Percentiles rank a stretch among this genome's conserved stretches.
Evolutionary conservation across 2,888 invertebrate species (phyloP).

Genomic region (Acronicta psi): DNA sequence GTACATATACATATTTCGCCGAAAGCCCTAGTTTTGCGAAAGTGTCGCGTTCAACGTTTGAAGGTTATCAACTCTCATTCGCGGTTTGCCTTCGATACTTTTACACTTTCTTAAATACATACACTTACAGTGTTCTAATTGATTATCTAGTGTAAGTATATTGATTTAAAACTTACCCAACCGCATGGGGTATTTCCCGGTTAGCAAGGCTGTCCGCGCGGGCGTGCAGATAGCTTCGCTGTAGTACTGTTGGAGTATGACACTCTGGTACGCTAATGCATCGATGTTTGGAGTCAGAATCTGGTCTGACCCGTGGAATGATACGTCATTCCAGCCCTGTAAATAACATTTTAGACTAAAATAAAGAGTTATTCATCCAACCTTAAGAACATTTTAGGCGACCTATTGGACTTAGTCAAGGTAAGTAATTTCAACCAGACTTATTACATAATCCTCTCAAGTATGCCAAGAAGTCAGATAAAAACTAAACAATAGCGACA

Average conservation of each 20-base stretch:
- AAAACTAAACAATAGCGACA: conserved; percentile 16
- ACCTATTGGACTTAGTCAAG: neutral
- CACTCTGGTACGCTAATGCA: conserved; percentile 94
- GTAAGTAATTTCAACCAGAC: neutral
- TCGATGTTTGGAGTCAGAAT: conserved; percentile 97
- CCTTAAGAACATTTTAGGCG: too few species aligned
- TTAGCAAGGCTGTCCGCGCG: conserved; percentile 93
- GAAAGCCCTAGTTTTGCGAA: conserved; percentile 44
- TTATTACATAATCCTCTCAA: neutral
- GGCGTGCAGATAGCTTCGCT: conserved; percentile 96
- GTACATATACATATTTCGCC: conserved; percentile 1
- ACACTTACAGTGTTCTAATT: conserved; percentile 8
- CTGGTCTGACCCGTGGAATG: conserved; percentile 96
- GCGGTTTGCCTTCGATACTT: conserved; percentile 38
- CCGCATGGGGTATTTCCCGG: conserved; percentile 96
- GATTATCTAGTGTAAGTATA: conserved; percentile 9
- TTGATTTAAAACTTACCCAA: conserved; percentile 88
- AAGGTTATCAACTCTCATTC: conserved; percentile 49
- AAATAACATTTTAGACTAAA: conserved; percentile 46
- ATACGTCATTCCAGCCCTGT: conserved; percentile 97
- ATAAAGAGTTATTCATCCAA: too few species aligned
- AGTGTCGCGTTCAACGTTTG: conserved; percentile 24
- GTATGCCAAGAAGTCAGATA: conserved; percentile 7
- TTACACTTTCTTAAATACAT: conserved; percentile 35
- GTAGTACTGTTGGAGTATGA: conserved; percentile 96